Conservation (phyloP, 2,797 vertebrate genomes). For the Sebastes nivosus region DNA sequence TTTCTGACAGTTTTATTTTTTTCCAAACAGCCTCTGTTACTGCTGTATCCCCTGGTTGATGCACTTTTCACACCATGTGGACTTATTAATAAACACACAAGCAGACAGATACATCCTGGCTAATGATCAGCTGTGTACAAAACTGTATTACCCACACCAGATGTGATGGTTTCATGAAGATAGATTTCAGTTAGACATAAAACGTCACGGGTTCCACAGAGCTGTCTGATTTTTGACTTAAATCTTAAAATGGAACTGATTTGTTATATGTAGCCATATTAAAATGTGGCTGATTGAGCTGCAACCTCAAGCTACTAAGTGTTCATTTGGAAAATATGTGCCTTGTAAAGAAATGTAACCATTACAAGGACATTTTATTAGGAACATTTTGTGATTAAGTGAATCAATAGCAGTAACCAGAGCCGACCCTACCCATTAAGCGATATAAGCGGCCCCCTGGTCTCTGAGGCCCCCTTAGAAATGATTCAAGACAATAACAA, state of each 20-base stretch:
- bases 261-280: background rate
- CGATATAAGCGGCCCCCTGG: background rate
- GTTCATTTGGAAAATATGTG: constrained; percentile 7
- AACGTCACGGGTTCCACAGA: background rate
- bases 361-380: constrained; percentile 17
- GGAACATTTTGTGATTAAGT: constrained; percentile 1
- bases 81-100: constrained; percentile 23
- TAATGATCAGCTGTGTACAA: constrained; percentile 1
- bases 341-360: constrained; percentile 1
- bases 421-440: background rate
- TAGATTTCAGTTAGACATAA: background rate
- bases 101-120: background rate
- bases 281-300: constrained; percentile 6
- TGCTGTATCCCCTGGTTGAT: constrained; percentile 11
- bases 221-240: background rate
- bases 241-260: background rate
- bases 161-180: background rate
- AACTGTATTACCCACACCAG: background rate
- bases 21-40: constrained; percentile 20
- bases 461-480: background rate
- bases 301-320: background rate
- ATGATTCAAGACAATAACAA: background rate
- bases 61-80: constrained; percentile 36
- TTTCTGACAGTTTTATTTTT: constrained; percentile 34
- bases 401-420: background rate